phyloP scores from a whole-genome alignment of 2,888 invertebrate genomes.

The Drosophila algonquin region DNA sequence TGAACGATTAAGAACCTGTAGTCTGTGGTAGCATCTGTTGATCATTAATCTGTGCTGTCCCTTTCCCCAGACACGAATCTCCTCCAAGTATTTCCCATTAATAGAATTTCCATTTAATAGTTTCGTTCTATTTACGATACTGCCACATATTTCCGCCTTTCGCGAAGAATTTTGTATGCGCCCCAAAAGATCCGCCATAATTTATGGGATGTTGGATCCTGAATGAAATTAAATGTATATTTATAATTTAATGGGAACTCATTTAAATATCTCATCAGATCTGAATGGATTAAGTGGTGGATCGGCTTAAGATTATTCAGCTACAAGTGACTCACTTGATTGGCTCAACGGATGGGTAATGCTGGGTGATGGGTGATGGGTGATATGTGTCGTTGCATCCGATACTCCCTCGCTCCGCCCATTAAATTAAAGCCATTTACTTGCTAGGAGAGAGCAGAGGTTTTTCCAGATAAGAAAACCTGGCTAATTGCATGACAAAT shows the following conservation, averaged over 20 bases:
- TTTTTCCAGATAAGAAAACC: constrained; percentile 3
- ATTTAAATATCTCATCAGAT: background rate
- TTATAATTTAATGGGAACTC: constrained; percentile 5
- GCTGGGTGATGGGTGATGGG: no score
- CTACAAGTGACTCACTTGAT: background rate
- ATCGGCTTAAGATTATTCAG: background rate
- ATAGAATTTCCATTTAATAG: background rate
- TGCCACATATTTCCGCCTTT: background rate
- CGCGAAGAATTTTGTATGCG: background rate
- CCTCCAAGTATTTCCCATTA: background rate
- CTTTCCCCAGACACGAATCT: background rate
- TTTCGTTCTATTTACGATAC: background rate
- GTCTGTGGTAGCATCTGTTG: background rate
- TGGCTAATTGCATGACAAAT: constrained; percentile 39
- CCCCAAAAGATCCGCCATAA: background rate
- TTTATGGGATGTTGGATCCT: background rate
- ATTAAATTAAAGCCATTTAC: background rate
- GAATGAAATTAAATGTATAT: constrained; percentile 1
- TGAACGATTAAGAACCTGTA: constrained; percentile 7
- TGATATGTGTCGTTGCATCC: background rate
- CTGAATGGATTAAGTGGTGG: background rate
- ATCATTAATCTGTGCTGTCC: background rate
- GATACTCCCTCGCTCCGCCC: background rate
- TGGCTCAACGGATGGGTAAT: background rate
- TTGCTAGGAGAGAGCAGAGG: background rate